Conservation (phyloP, 2,797 vertebrate species). For the Fundulus diaphanus region DNA sequence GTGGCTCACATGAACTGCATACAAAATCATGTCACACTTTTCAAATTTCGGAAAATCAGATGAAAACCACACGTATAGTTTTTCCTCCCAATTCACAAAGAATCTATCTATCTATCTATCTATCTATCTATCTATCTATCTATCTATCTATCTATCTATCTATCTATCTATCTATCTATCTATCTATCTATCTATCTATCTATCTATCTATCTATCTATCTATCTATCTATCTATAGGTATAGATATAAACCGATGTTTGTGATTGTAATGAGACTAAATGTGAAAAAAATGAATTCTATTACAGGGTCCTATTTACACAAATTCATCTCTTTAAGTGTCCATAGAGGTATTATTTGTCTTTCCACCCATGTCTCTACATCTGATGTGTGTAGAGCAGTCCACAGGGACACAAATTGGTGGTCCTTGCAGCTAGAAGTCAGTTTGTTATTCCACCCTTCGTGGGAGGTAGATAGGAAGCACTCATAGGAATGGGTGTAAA, state of each 20-base stretch:
- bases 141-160: no score
- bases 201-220: no score
- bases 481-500: slow-evolving; percentile 54
- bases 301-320: not conserved
- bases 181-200: no score
- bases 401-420: slow-evolving; percentile 40
- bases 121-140: no score
- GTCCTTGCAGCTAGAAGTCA: slow-evolving; percentile 37
- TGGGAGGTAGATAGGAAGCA: slow-evolving; percentile 39
- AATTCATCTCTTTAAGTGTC: slow-evolving; percentile 10
- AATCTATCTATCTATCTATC: no score
- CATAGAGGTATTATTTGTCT: slow-evolving; percentile 23
- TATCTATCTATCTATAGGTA: no score
- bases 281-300: not conserved
- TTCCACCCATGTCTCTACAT: slow-evolving; percentile 6
- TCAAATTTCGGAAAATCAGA: not conserved
- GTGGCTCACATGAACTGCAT: not conserved
- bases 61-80: not conserved
- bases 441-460: slow-evolving; percentile 11
- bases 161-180: no score
- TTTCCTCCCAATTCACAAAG: not conserved
- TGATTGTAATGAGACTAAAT: not conserved
- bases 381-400: slow-evolving; percentile 24
- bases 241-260: not conserved
- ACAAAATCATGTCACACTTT: not conserved